Evolutionary conservation across 2,113 vertebrate species (phyloP).

Genomic region (Paramisgurnus dabryanus): DNA sequence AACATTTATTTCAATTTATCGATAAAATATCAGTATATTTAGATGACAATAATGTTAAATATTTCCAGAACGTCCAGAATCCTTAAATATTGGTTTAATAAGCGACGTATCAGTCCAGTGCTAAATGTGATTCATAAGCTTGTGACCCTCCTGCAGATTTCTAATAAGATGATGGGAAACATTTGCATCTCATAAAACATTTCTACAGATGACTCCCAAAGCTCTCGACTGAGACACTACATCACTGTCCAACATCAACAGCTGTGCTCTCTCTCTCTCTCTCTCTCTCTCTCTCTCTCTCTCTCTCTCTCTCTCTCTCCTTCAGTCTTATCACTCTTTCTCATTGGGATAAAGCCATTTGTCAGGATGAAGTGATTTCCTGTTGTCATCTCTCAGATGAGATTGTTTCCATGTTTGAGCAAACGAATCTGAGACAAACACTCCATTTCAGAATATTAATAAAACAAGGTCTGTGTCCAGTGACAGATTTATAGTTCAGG

Average conservation of each 20-base stretch:
- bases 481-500: constrained; percentile 4
- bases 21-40: no score
- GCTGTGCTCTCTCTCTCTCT: constrained; percentile 2
- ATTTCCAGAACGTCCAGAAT: no score
- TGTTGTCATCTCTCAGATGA: constrained; percentile 15
- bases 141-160: constrained; percentile 7
- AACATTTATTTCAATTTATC: no score
- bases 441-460: constrained; percentile 2
- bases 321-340: neutral
- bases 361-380: constrained; percentile 27
- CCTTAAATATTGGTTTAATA: no score
- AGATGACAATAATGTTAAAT: no score
- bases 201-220: constrained; percentile 16
- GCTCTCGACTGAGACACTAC: neutral
- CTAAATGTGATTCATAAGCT: neutral
- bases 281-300: neutral
- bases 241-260: constrained; percentile 13
- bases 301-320: neutral
- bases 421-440: neutral
- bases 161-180: constrained; percentile 14
- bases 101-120: no score
- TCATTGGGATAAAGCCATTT: constrained; percentile 1
- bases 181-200: constrained; percentile 34
- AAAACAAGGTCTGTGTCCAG: neutral
- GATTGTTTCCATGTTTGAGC: constrained; percentile 22